Base-by-base conservation (phyloP, 2,113 vertebrate species). In the Dissostichus mawsoni region DNA sequence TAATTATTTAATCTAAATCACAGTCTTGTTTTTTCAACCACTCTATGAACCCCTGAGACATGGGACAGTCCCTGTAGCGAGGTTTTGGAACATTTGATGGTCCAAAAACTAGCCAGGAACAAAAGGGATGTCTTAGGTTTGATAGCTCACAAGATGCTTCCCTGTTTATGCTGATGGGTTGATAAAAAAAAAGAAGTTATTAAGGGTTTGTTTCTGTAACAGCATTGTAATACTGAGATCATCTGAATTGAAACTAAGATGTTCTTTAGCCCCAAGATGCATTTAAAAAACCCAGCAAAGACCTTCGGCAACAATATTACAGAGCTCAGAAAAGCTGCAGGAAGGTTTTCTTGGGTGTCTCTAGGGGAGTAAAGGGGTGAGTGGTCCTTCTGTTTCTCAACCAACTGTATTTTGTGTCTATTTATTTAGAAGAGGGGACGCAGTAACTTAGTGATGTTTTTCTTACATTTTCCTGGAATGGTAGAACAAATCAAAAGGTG, bases 391-490 rank as follows among this genome's bases (percentile, higher is more conserved):
- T 94, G 94, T 96, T 95, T 94, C 93, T 94, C 94, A 94, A 93
- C 92, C 92, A 94, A 92, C 94, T 95, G 94, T 95, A 94, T 94
- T 95, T 93, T 94, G 94, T 95, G 95, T 95, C 92, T 94, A 93
- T 95, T 95, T 94, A 95, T 95, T 96, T 95, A 95, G 95, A 92
- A 93, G 92, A 95, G 93, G 95, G 93, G 94, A 95, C 90, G 94
- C 94, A 94, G 95, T 95, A 95, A 94, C 93, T 95, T 96, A 96
- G 95, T 94, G 95, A 95, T 94, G 93, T 95, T 96, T 95, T 94
- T 96, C 96, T 96, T 96, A 95, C 95, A 96, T 95, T 94, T 96
- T 96, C 95, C 95, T 96, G 95, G 88, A 94, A 96, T 94, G 94
- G 95, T 96, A 95, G 94, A 95, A 94, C 89, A 94, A 95, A 90